Percentiles rank a stretch among this genome's conserved stretches.
phyloP scores from a whole-genome alignment of 2,797 vertebrate genomes.

The Moxostoma hubbsi region DNA sequence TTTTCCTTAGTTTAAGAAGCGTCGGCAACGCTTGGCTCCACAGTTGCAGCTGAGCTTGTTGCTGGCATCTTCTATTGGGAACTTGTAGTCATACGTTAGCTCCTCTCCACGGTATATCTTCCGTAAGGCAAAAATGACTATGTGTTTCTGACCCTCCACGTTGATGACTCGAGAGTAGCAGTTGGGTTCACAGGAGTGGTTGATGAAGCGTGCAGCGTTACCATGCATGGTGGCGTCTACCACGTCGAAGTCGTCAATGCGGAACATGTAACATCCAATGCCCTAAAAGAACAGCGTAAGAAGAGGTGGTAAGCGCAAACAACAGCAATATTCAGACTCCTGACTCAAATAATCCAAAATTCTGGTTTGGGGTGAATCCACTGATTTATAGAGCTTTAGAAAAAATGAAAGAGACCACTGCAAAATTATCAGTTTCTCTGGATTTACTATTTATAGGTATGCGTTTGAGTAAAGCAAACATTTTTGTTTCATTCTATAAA shows the following conservation, averaged over 20 bases:
- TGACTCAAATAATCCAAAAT: not conserved
- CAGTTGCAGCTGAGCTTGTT: constrained; percentile 95
- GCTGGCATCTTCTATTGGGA: constrained; percentile 93
- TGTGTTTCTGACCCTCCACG: constrained; percentile 93
- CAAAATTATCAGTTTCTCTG: too few relatives aligned
- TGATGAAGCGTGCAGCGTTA: constrained; percentile 93
- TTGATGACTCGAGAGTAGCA: constrained; percentile 95
- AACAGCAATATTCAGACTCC: not conserved
- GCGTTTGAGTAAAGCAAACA: too few relatives aligned
- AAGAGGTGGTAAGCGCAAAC: not conserved
- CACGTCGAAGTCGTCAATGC: constrained; percentile 94
- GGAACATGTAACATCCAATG: constrained; percentile 97
- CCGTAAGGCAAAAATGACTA: constrained; percentile 92
- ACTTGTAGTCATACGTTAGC: constrained; percentile 97
- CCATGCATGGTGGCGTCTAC: constrained; percentile 96
- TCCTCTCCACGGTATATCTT: constrained; percentile 94
- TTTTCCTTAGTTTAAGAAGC: constrained; percentile 85
- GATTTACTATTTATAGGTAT: too few relatives aligned
- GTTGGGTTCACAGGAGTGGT: constrained; percentile 96
- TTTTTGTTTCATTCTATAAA: too few relatives aligned
- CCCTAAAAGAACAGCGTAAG: constrained; percentile 72
- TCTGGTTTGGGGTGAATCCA: too few relatives aligned
- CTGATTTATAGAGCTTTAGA: too few relatives aligned
- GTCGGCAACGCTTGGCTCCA: constrained; percentile 88
- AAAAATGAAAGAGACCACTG: too few relatives aligned